Evolutionary conservation across 1,140 invertebrate species (phyloP).

Genomic region (Micrasema longulum): DNA sequence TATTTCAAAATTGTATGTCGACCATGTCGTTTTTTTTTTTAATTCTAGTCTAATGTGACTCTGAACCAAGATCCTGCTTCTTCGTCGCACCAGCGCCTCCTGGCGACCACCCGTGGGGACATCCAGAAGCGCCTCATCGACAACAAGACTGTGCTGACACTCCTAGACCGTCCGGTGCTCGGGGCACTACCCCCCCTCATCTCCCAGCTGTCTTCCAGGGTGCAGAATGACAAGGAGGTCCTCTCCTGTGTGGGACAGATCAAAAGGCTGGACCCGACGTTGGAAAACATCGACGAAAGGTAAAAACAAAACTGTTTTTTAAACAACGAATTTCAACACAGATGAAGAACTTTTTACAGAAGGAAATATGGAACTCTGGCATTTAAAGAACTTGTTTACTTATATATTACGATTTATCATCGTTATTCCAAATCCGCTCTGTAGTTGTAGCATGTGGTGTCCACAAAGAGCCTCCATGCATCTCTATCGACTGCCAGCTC

Average conservation of each 20-base stretch:
- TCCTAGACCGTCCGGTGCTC: constrained; percentile 79
- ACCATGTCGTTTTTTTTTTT: too few relatives aligned
- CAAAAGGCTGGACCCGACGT: constrained; percentile 67
- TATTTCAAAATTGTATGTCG: too few relatives aligned
- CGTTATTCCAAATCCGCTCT: too few relatives aligned
- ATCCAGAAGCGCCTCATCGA: constrained; percentile 91
- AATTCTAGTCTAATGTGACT: constrained; percentile 66
- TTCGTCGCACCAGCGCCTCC: constrained; percentile 88
- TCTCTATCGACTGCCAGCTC: too few relatives aligned
- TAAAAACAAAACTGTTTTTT: too few relatives aligned
- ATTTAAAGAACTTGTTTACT: too few relatives aligned
- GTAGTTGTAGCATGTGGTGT: too few relatives aligned
- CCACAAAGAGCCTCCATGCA: too few relatives aligned
- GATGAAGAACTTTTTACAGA: too few relatives aligned
- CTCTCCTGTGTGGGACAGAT: constrained; percentile 74
- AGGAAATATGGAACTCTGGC: too few relatives aligned
- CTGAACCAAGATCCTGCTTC: constrained; percentile 85
- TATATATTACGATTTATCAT: too few relatives aligned
- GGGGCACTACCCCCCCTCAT: constrained; percentile 70
- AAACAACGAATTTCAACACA: too few relatives aligned
- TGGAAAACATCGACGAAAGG: constrained; percentile 68
- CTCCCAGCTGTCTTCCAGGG: constrained; percentile 70
- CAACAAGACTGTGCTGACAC: constrained; percentile 90
- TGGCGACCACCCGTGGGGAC: constrained; percentile 84
- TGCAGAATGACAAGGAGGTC: constrained; percentile 79